These are phyloP conservation scores for Lucilia sericata DNA, from an alignment of 1,140 invertebrate species.

Conservation along the genomic window DNA sequence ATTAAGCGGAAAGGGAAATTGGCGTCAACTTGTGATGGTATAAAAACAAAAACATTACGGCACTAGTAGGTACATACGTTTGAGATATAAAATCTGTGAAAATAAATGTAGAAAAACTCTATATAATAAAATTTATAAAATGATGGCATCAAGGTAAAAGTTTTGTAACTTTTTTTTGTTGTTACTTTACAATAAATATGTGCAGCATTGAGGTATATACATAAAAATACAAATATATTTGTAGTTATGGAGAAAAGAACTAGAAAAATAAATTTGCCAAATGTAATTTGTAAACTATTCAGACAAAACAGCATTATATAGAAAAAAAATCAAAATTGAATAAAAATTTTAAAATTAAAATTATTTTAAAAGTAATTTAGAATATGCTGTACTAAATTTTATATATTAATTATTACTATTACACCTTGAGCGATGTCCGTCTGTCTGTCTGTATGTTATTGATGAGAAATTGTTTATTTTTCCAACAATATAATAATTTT, in stretches of 20 bases:
- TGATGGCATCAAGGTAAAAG: slow-evolving; percentile 28
- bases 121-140: slow-evolving; percentile 7
- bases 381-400: not conserved
- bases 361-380: not conserved
- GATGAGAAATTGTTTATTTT: not conserved
- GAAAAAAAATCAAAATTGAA: not conserved
- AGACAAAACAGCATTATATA: slow-evolving; percentile 30
- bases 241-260: too few relatives aligned
- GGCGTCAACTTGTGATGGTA: slow-evolving; percentile 31
- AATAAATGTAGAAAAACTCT: not conserved
- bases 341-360: not conserved
- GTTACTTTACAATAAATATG: not conserved
- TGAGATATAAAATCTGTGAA: not conserved
- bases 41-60: not conserved
- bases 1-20: slow-evolving; percentile 43
- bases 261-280: not conserved
- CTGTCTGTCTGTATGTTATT: not conserved
- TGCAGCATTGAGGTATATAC: not conserved
- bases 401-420: too few relatives aligned
- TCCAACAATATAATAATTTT: too few relatives aligned
- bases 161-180: not conserved
- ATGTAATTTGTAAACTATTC: slow-evolving; percentile 20
- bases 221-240: not conserved
- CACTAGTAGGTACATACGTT: not conserved
- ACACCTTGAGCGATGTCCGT: too few relatives aligned